Percentiles rank a stretch among this genome's conserved stretches.
These are phyloP conservation scores for Drosophila nasuta DNA, from an alignment of 1,140 invertebrate species.

Conservation along the genomic window DNA sequence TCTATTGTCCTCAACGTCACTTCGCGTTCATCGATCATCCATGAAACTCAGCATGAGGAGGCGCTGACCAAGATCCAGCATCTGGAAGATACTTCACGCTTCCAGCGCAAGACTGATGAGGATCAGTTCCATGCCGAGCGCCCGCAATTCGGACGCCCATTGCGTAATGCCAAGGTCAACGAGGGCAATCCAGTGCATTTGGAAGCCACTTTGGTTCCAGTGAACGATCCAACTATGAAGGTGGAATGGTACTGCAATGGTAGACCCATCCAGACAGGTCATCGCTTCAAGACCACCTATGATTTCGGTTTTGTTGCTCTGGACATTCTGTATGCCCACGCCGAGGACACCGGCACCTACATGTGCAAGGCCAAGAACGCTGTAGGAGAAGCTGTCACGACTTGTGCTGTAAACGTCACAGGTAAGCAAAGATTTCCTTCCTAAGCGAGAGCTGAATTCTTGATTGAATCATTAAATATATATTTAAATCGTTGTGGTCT, in stretches of 20 bases:
- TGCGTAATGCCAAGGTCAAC: slow-evolving; percentile 93
- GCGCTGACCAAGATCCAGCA: slow-evolving; percentile 96
- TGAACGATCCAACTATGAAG: slow-evolving; percentile 97
- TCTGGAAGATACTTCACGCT: slow-evolving; percentile 94
- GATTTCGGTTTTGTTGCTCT: slow-evolving; percentile 98
- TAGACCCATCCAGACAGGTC: slow-evolving; percentile 94
- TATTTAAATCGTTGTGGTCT: background rate
- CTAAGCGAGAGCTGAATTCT: too few species aligned
- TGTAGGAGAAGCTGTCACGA: slow-evolving; percentile 96
- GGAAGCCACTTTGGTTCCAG: slow-evolving; percentile 97
- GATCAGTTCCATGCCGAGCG: slow-evolving; percentile 92
- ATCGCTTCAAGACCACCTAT: slow-evolving; percentile 96
- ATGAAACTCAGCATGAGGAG: slow-evolving; percentile 97
- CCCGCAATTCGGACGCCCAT: slow-evolving; percentile 94
- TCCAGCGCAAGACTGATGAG: slow-evolving; percentile 89
- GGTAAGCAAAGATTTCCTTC: slow-evolving; percentile 86
- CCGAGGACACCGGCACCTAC: slow-evolving; percentile 97
- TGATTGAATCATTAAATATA: too few species aligned
- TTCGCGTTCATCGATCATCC: slow-evolving; percentile 94
- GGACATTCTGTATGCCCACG: slow-evolving; percentile 97
- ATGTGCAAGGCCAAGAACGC: slow-evolving; percentile 97
- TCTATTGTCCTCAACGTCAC: slow-evolving; percentile 92
- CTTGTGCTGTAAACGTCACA: slow-evolving; percentile 93
- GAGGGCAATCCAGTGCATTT: slow-evolving; percentile 97
- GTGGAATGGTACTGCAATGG: slow-evolving; percentile 98